These are phyloP conservation scores for Chymomyza procnemis DNA, from an alignment of 2,888 invertebrate genomes.

Conservation along the genomic window DNA sequence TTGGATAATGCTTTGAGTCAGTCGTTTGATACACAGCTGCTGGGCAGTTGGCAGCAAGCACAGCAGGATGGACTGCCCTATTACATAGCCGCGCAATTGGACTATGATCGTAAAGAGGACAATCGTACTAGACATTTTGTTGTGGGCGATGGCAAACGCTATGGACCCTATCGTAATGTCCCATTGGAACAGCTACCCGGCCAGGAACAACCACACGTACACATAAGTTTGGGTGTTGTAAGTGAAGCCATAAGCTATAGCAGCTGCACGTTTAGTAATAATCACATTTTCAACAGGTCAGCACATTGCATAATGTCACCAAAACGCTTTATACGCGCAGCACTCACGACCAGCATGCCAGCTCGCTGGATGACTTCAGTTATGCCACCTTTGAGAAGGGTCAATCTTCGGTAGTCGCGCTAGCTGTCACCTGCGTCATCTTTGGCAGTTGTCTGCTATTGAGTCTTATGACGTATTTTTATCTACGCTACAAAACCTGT, in stretches of 20 bases:
- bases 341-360: conserved; percentile 78
- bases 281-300: conserved; percentile 49
- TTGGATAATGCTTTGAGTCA: conserved; percentile 84
- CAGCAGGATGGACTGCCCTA: conserved; percentile 84
- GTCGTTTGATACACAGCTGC: conserved; percentile 82
- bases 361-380: conserved; percentile 63
- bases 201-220: conserved; percentile 81
- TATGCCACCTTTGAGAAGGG: conserved; percentile 74
- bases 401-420: conserved; percentile 76
- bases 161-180: conserved; percentile 88
- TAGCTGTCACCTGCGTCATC: conserved; percentile 84
- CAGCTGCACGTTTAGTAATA: neutral
- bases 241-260: conserved; percentile 76
- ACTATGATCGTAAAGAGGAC: conserved; percentile 79
- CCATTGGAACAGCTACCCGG: conserved; percentile 79
- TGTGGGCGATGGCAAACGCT: conserved; percentile 86
- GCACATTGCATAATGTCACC: conserved; percentile 82
- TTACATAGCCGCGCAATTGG: conserved; percentile 90
- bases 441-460: conserved; percentile 83
- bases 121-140: conserved; percentile 84
- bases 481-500: conserved; percentile 78
- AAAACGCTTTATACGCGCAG: conserved; percentile 84
- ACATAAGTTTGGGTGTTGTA: conserved; percentile 85
- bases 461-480: conserved; percentile 81
- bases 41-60: conserved; percentile 84